Evolutionary conservation across 1,140 invertebrate species (phyloP), one percentile per base, ranked within the genome.

Genomic region (Scaptomyza montana): DNA sequence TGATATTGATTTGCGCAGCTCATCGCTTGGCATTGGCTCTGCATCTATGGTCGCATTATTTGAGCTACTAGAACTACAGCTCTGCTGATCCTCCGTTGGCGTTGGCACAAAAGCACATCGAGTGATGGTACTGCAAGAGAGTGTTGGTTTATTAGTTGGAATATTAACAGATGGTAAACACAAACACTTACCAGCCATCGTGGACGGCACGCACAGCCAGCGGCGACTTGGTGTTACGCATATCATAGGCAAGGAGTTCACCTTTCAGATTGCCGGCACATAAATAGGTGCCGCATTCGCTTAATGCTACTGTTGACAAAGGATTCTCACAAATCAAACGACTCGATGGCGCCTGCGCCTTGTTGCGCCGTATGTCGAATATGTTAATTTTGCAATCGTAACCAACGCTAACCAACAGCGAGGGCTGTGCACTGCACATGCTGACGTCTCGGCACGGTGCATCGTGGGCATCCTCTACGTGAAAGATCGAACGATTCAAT

Each of bases 191-290:
- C 70, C 70, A 59, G 51, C 67, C 71, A 45, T 90, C 90, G 16
- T 92, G 90, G 0, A 91, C 77, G 12, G 47, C 62, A 10, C 64
- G 79, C 8, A 78, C 70, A 0, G 76, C 77, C 49, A 92, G 50
- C 2, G 76, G 77, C 1, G 60, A 13, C 39, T 90, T 92, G 2
- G 79, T 79, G 55, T 62, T 90, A 3, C 91, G 61, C 73, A 92
- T 85, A 47, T 92, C 91, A 53, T 91, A 91, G 46, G 82, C 33
- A n/a, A 91, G 89, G 0, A 92, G 43, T 51, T 92, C 91, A 2
- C 91, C 91, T 16, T 92, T 92, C 0, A 92, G 71, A 71, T 91
- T 92, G 5, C 91, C 91, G 2, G 68, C 90, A 74, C 82, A 85
- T n/a, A 90, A 86, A 46, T 84, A 92, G 4, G 62, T 84, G 28